Percentiles rank a stretch among this genome's conserved stretches.
Evolutionary conservation across 2,888 invertebrate genomes (phyloP).

Genomic region (Zonitis immaculata): DNA sequence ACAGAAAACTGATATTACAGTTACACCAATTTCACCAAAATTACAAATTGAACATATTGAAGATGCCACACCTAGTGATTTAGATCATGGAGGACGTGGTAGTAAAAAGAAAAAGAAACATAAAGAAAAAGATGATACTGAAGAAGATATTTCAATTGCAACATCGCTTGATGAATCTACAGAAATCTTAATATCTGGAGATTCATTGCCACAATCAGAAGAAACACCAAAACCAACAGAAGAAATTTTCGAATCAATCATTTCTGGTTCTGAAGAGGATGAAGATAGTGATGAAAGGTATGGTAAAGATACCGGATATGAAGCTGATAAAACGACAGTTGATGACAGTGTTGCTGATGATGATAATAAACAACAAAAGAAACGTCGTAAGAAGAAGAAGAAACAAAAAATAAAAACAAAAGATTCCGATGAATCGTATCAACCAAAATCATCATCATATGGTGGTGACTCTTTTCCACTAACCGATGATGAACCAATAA

Average conservation of each 20-base stretch:
- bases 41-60: conserved; percentile 41
- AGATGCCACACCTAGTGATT: conserved; percentile 42
- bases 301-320: conserved; percentile 64
- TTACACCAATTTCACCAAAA: conserved; percentile 37
- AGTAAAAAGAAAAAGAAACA: conserved; percentile 64
- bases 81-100: conserved; percentile 52
- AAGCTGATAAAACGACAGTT: conserved; percentile 62
- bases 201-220: conserved; percentile 49
- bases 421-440: conserved; percentile 50
- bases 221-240: conserved; percentile 54
- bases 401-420: conserved; percentile 52
- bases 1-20: neutral
- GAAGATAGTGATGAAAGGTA: conserved; percentile 37
- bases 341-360: conserved; percentile 54
- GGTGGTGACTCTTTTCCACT: conserved; percentile 42
- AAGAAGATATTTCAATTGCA: conserved; percentile 41
- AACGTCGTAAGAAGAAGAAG: conserved; percentile 46
- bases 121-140: conserved; percentile 45
- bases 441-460: conserved; percentile 46
- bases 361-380: conserved; percentile 45
- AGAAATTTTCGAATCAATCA: conserved; percentile 41
- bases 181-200: conserved; percentile 52
- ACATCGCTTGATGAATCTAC: conserved; percentile 55
- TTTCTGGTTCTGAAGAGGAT: conserved; percentile 43
- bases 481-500: conserved; percentile 44